Percentiles rank a stretch among this genome's conserved stretches.
Evolutionary conservation across 2,888 invertebrate genomes (phyloP).

Genomic region (Prosopocoilus inquinatus): DNA sequence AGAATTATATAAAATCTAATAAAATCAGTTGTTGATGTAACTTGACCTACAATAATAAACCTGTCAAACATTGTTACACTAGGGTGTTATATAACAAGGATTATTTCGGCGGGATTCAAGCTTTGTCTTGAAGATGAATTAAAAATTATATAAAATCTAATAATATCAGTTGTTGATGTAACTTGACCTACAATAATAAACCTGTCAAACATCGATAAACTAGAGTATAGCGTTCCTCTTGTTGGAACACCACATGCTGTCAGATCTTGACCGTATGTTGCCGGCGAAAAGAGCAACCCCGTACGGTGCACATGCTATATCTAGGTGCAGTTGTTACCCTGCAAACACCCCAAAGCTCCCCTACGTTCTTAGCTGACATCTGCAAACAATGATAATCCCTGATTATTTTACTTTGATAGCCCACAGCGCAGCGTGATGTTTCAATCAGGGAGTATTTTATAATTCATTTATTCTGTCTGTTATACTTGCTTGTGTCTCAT

Average conservation of each 20-base stretch:
- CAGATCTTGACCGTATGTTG: constrained; percentile 48
- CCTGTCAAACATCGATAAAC: constrained; percentile 24
- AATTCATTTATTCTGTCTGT: constrained; percentile 38
- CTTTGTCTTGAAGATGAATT: too few species aligned
- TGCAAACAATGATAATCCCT: constrained; percentile 52
- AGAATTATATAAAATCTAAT: too few species aligned
- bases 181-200: constrained; percentile 22
- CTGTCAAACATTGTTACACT: constrained; percentile 22
- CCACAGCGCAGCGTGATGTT: constrained; percentile 44
- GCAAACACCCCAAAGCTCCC: constrained; percentile 7
- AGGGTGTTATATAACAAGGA: too few species aligned
- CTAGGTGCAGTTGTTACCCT: constrained; percentile 22
- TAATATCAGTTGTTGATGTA: too few species aligned
- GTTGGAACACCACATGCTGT: constrained; percentile 21
- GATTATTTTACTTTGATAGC: constrained; percentile 49
- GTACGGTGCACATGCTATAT: constrained; percentile 28
- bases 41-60: constrained; percentile 23
- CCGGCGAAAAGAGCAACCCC: constrained; percentile 45
- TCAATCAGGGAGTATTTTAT: constrained; percentile 43
- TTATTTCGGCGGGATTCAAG: too few species aligned
- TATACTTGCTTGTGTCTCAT: constrained; percentile 14
- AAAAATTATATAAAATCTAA: too few species aligned
- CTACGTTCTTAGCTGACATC: constrained; percentile 40
- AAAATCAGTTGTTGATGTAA: too few species aligned
- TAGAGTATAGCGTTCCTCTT: constrained; percentile 11